phyloP scores from a whole-genome alignment of 37 sponge, comb jelly and placozoan genomes.

The Ephydatia muelleri region DNA sequence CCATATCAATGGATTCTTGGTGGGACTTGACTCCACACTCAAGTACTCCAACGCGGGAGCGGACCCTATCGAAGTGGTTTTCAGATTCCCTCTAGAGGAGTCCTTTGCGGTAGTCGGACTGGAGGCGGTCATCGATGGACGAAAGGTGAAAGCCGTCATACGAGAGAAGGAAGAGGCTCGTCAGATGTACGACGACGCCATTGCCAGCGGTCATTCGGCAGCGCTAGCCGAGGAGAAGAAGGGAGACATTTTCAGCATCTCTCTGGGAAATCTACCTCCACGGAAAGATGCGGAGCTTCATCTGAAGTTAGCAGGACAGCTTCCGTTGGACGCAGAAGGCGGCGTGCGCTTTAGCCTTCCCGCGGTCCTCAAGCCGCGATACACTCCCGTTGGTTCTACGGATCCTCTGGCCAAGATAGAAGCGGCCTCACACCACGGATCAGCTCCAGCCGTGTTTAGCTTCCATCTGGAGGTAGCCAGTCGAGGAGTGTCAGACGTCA shows the following conservation, averaged over 20 bases:
- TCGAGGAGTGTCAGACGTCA: conserved; percentile 29
- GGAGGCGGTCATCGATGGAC: conserved; percentile 61
- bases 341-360: conserved; percentile 42
- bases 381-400: conserved; percentile 29
- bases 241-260: conserved; percentile 77
- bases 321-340: conserved; percentile 1
- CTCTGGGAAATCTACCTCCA: conserved; percentile 81
- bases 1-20: conserved; percentile 39
- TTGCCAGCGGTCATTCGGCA: conserved; percentile 72
- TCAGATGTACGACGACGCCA: conserved; percentile 70
- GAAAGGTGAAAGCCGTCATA: conserved; percentile 65
- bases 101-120: conserved; percentile 72
- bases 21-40: conserved; percentile 55
- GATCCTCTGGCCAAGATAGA: conserved; percentile 34
- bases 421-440: conserved; percentile 22
- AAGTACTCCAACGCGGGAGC: conserved; percentile 58
- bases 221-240: conserved; percentile 65
- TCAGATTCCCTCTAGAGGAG: conserved; percentile 75
- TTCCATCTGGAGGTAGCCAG: conserved; percentile 35
- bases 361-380: conserved; percentile 46
- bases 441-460: conserved; percentile 26
- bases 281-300: conserved; percentile 52
- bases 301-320: conserved; percentile 60
- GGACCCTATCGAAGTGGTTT: conserved; percentile 65
- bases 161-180: conserved; percentile 77